These are phyloP conservation scores for Cylloceria caligata DNA, from an alignment of 2,888 invertebrate genomes.

Conservation along the genomic window DNA sequence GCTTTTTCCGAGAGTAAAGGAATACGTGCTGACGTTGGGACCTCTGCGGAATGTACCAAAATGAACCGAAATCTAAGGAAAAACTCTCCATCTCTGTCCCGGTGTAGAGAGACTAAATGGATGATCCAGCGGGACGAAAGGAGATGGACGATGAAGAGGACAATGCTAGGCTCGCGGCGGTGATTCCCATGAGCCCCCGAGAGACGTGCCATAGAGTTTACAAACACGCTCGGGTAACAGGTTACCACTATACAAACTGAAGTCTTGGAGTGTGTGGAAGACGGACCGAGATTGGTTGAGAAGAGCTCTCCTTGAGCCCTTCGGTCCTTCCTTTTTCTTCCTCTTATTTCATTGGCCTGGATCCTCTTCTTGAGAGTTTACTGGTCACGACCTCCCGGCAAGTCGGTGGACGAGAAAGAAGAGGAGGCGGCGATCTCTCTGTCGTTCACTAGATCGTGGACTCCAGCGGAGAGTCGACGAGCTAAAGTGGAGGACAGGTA, in stretches of 20 bases:
- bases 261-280: constrained; percentile 49
- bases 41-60: constrained; percentile 58
- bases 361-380: constrained; percentile 38
- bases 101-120: constrained; percentile 6
- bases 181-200: constrained; percentile 64
- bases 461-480: constrained; percentile 37
- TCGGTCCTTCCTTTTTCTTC: constrained; percentile 5
- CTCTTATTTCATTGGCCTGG: constrained; percentile 28
- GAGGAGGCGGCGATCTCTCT: constrained; percentile 40
- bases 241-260: constrained; percentile 41
- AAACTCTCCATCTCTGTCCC: constrained; percentile 29
- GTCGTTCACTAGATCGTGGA: constrained; percentile 44
- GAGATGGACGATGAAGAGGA: constrained; percentile 36
- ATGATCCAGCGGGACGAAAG: constrained; percentile 5
- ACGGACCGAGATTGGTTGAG: constrained; percentile 9
- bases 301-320: constrained; percentile 17
- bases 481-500: constrained; percentile 54
- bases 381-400: constrained; percentile 68
- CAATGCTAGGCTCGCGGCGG: constrained; percentile 44
- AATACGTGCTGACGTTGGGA: constrained; percentile 58
- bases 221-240: constrained; percentile 68
- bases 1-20: constrained; percentile 36
- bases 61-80: constrained; percentile 51
- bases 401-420: constrained; percentile 61
- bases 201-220: constrained; percentile 63